Percentiles rank a stretch among this genome's conserved stretches.
Evolutionary conservation across 2,113 vertebrate species (phyloP).

Genomic region (Prunella fulvescens): DNA sequence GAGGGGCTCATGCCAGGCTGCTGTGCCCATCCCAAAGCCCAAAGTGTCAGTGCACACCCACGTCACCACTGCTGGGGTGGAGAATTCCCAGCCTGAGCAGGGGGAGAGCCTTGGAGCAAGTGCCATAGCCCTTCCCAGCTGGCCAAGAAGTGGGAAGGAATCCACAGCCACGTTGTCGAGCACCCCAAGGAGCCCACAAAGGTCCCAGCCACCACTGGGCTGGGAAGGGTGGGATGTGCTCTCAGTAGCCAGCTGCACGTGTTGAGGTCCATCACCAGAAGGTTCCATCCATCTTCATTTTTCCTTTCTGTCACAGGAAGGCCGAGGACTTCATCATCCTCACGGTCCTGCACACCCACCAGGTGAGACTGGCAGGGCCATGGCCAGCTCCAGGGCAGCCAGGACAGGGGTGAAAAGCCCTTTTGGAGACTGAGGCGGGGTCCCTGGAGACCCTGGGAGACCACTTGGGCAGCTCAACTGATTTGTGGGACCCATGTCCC

Average conservation of each 20-base stretch:
- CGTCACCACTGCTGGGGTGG: not conserved
- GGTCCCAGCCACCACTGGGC: rapidly evolving
- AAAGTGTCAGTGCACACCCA: not conserved
- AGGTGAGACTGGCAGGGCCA: slow-evolving; percentile 73
- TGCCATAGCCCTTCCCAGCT: not conserved
- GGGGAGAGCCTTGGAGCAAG: not conserved
- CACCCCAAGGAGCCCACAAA: not conserved
- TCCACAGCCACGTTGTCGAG: not conserved
- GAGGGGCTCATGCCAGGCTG: not conserved
- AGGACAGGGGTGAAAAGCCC: not conserved
- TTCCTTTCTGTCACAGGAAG: slow-evolving; percentile 78
- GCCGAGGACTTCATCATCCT: slow-evolving; percentile 92
- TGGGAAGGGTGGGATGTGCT: not conserved
- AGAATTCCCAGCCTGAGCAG: not conserved
- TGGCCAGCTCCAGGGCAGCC: not conserved
- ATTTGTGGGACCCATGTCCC: not conserved
- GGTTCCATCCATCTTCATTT: not conserved
- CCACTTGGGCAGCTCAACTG: not conserved
- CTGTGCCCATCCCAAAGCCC: not conserved
- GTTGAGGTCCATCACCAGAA: not conserved
- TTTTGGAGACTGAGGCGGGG: rapidly evolving
- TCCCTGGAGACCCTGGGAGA: not conserved
- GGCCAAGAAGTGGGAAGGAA: not conserved
- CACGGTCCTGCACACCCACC: slow-evolving; percentile 93
- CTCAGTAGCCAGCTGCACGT: rapidly evolving